Base-by-base conservation (phyloP, 2,797 vertebrate species). In the Salmo trutta region DNA sequence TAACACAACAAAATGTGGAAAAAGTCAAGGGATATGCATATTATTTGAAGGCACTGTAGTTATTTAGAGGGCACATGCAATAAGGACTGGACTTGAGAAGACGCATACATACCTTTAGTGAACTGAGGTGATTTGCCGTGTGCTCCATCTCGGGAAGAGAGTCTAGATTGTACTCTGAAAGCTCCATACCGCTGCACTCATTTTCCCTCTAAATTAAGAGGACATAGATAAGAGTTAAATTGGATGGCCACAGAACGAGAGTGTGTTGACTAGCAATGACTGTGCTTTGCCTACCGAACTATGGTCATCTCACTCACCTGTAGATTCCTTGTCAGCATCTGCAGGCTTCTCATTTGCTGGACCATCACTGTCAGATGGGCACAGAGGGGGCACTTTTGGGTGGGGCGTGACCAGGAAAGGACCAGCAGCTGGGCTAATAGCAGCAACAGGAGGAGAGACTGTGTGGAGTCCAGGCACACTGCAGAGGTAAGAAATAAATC, bases 401-500 rank as follows among this genome's bases (percentile, higher is more conserved):
- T 0, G 66, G 91, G 83, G 16, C 0, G 86, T 54, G 82, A 76
- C 0, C 80, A 79, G 0, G 88, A 81, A 1, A 15, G 79, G 79
- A 77, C 76, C 0, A 90, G 81, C 77, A 92, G 76, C 77, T 90
- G 88, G 19, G 83, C 83, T 87, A 92, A 71, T 5, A 92, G 84
- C 86, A 93, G 84, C 85, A 93, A 72, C 79, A 71, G 79, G 73
- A 93, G 74, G 5, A 92, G 75, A 77, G 53, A n/a, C 53, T 72
- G 71, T 19, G 78, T 47, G 67, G 68, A n/a, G 73, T 74, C 69
- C 3, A 72, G 65, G 4, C 85, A 76, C 1, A 91, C 92, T 93
- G 89, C 41, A 54, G 83, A 83, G 54, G 82, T 15, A 85, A 74
- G 52, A 75, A 70, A 29, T 33, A 76, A 17, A 29, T 33, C 3